Conservation (phyloP, 2,888 invertebrate species). For the Athripsodes cinereus region DNA sequence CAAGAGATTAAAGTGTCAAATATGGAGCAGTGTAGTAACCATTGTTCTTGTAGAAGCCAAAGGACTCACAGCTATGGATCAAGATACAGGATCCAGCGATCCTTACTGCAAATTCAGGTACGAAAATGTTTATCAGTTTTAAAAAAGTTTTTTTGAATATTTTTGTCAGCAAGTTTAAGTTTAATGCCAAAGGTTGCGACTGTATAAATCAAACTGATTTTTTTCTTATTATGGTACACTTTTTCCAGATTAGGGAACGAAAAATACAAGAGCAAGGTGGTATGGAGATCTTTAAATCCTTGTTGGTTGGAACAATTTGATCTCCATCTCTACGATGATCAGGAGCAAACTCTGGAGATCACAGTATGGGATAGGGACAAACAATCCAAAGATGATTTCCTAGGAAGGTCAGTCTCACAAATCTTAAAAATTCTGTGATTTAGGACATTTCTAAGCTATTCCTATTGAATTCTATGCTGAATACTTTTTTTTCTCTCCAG, state of each 20-base stretch:
- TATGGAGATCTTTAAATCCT: slow-evolving; percentile 79
- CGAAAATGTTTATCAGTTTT: too few species aligned
- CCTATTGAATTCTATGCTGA: too few species aligned
- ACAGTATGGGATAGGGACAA: slow-evolving; percentile 87
- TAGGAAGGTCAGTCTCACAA: slow-evolving; percentile 57
- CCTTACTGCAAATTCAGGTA: slow-evolving; percentile 95
- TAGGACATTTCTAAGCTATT: too few species aligned
- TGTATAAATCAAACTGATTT: too few species aligned
- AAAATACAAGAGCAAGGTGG: slow-evolving; percentile 93
- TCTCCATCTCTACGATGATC: slow-evolving; percentile 90
- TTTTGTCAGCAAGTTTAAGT: too few species aligned
- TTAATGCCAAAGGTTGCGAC: too few species aligned
- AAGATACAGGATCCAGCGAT: slow-evolving; percentile 83
- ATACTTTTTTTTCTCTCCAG: slow-evolving; percentile 46
- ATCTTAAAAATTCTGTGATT: too few species aligned
- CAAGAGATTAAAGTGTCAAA: slow-evolving; percentile 83
- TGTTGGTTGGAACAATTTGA: slow-evolving; percentile 97
- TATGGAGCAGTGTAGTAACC: slow-evolving; percentile 96
- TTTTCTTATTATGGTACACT: not conserved
- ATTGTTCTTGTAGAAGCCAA: slow-evolving; percentile 95
- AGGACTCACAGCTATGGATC: slow-evolving; percentile 80
- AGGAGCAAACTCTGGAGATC: slow-evolving; percentile 86
- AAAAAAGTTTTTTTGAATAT: too few species aligned
- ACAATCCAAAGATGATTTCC: slow-evolving; percentile 77
- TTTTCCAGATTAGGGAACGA: slow-evolving; percentile 81